Evolutionary conservation across 2,888 invertebrate species (phyloP), one percentile per base, ranked within the genome.

Genomic region (Scaptomyza parva): DNA sequence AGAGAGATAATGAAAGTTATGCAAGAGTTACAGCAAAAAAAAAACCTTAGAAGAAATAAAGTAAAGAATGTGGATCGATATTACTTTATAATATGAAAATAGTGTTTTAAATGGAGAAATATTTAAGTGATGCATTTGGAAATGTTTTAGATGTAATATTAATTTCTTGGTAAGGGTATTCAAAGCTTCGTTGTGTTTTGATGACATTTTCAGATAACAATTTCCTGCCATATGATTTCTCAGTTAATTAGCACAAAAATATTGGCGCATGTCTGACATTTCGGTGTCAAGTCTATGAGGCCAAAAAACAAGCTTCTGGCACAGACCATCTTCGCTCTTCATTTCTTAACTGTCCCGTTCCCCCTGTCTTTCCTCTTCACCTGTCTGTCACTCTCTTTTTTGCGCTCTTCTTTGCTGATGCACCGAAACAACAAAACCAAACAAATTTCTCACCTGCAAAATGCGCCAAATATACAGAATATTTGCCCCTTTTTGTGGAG

Each of bases 281-380:
- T 80, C 63, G 59, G 75, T 80, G 80, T 80, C 80, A 82, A 85
- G 80, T 63, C 70, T 76, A 78, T 37, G 67, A 58, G 66, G 73
- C 48, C 64, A 50, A 48, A 50, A 48, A 69, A 48, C 47, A 43
- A 58, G 58, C 54, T 47, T 41, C 41, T 52, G 39, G 33, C 54
- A 35, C 35, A 8, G 14, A 14, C 35, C 33, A n/a, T 1, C 4
- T n/a, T 22, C n/a, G 4, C 33, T 12, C 33, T 12, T 8, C 33
- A 33, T 53, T 41, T 60, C 69, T 60, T 64, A 50, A 18, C 41
- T 40, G 5, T n/a, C 4, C 14, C 12, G n/a, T n/a, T 1, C 17
- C n/a, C 7, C 17, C 43, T 9, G 8, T 14, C 6, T 30, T 8
- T 9, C 12, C 9, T 11, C 2, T 17, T 9, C 2, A 9, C 43